These are phyloP conservation scores for Turdus rufiventris DNA, from an alignment of 2,113 vertebrate genomes.

Conservation along the genomic window DNA sequence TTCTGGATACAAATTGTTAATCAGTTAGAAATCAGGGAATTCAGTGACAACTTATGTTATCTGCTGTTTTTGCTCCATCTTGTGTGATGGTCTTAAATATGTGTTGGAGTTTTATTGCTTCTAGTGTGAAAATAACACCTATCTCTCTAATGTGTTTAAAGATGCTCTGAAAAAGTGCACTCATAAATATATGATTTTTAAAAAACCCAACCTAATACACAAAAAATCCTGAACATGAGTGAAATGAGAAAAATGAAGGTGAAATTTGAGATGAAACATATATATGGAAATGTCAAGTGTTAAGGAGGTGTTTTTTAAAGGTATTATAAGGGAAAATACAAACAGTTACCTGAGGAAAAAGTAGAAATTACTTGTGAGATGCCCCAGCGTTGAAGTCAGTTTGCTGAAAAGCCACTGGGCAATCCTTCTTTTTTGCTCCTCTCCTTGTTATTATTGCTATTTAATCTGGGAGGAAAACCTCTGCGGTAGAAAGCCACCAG, in stretches of 20 bases:
- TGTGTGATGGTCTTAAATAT: not conserved
- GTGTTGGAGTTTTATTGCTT: not conserved
- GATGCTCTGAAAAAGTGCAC: not conserved
- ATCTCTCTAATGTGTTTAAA: not conserved
- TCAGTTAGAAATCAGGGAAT: not conserved
- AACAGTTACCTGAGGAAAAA: not conserved
- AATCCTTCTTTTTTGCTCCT: not conserved
- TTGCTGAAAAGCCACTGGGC: not conserved
- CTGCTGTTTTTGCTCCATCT: not conserved
- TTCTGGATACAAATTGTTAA: not conserved
- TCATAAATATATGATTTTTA: not conserved
- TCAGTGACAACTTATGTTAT: not conserved
- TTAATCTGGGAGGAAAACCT: not conserved
- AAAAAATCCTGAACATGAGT: not conserved
- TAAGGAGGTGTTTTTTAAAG: not conserved
- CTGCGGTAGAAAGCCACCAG: not conserved
- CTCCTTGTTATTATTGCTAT: not conserved
- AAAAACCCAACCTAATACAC: not conserved
- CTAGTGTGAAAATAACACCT: not conserved
- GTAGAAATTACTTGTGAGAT: not conserved
- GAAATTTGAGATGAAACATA: not conserved
- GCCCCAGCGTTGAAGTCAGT: not conserved
- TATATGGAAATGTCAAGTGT: not conserved
- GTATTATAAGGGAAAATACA: not conserved
- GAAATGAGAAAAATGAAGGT: not conserved